phyloP scores from a whole-genome alignment of 2,113 vertebrate genomes.

The Holacanthus passer region DNA sequence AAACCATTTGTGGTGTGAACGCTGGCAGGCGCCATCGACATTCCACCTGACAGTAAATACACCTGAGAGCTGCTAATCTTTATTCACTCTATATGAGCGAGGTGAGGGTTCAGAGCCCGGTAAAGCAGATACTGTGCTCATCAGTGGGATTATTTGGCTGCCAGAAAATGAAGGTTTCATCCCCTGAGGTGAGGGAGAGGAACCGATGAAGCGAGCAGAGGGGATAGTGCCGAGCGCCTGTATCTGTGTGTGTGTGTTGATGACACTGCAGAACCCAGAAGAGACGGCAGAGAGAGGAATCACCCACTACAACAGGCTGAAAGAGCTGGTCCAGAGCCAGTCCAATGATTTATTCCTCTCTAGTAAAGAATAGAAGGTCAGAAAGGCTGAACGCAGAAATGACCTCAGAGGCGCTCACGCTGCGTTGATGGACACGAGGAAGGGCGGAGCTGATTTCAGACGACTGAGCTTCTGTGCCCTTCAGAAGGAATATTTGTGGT shows the following conservation, averaged over 20 bases:
- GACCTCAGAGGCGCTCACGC: conserved; percentile 14
- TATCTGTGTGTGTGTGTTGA: conserved; percentile 15
- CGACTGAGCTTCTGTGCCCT: not conserved
- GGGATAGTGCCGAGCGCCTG: not conserved
- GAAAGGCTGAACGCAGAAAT: conserved; percentile 1
- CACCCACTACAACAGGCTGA: not conserved
- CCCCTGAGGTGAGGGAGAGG: conserved; percentile 17
- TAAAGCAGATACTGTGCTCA: conserved; percentile 5
- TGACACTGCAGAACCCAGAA: conserved; percentile 42
- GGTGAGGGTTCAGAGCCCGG: not conserved
- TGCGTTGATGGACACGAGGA: conserved; percentile 1
- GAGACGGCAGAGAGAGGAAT: conserved; percentile 35
- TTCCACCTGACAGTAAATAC: conserved; percentile 37
- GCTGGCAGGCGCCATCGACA: not conserved
- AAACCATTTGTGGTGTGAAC: conserved; percentile 35
- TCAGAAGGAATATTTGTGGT: not conserved
- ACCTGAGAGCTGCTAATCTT: conserved; percentile 35
- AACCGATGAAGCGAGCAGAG: conserved; percentile 22
- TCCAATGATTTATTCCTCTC: conserved; percentile 19
- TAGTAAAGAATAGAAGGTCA: conserved; percentile 31
- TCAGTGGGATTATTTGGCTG: conserved; percentile 33
- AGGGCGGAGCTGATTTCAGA: conserved; percentile 29
- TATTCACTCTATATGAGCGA: not conserved
- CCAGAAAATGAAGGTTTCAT: conserved; percentile 27
- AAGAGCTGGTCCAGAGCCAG: conserved; percentile 26